Conservation (phyloP, 1,140 invertebrate genomes). For the Brachionus koreanus region DNA sequence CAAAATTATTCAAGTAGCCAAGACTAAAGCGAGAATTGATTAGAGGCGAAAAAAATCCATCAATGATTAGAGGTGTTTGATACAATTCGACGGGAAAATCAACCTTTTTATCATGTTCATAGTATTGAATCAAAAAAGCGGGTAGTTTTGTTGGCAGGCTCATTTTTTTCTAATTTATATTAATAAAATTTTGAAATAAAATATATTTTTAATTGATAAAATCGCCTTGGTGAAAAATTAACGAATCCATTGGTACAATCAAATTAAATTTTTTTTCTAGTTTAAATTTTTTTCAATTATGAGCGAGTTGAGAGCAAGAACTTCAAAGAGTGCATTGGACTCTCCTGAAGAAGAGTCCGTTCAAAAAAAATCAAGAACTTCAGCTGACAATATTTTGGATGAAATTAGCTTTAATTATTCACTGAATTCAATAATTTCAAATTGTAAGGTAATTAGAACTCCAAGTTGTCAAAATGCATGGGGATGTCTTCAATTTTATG, state of each 20-base stretch:
- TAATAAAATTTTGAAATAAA: not conserved
- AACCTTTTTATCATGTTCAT: slow-evolving; percentile 25
- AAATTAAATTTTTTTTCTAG: not conserved
- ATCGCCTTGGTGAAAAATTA: not conserved
- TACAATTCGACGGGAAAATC: slow-evolving; percentile 9
- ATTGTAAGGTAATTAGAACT: not conserved
- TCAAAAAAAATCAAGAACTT: slow-evolving; percentile 4
- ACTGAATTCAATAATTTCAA: not conserved
- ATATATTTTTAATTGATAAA: not conserved
- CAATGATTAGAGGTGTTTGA: not conserved
- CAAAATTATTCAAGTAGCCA: slow-evolving; percentile 13
- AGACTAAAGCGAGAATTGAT: not conserved
- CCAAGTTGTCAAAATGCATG: not conserved
- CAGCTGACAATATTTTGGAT: not conserved
- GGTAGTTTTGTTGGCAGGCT: not conserved
- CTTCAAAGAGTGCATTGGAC: not conserved
- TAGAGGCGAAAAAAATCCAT: not conserved
- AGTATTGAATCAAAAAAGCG: not conserved
- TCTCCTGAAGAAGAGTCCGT: not conserved
- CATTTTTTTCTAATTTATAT: not conserved
- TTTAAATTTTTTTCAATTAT: not conserved
- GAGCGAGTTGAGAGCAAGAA: not conserved
- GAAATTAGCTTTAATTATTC: not conserved
- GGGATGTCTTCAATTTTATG: slow-evolving; percentile 27
- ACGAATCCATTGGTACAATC: not conserved